Evolutionary conservation across 1,140 invertebrate species (phyloP), one percentile per base, ranked within the genome.

Genomic region (Matsumurasca onukii): DNA sequence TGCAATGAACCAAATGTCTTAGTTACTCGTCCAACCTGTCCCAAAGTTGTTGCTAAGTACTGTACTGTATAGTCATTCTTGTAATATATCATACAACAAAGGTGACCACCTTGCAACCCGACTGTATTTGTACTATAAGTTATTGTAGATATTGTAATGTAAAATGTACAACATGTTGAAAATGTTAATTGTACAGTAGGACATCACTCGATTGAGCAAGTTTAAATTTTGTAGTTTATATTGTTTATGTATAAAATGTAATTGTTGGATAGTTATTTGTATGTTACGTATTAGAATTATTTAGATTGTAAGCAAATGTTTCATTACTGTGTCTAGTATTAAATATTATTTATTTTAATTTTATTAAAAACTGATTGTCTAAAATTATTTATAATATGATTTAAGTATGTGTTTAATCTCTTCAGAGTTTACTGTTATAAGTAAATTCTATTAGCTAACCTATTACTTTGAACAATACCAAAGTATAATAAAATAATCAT

Each of bases 31-130:
- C 5, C 34, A 17, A 39, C 34, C 34, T 59, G 55, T 59, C 55
- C 55, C 55, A 59, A 59, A 59, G 55, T 59, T 59, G 55, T 59
- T 59, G 55, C 55, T 59, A n/a, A 59, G 25, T 59, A n/a, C n/a
- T n/a, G n/a, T n/a, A n/a, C n/a, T n/a, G n/a, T n/a, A 59, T 59
- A 59, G 55, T 59, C 55, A 59, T 59, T 59, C 55, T 59, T 59
- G 55, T 59, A 59, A 59, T 59, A 59, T 59, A 59, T 59, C 9
- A 22, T 15, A 59, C 30, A 59, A 24, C 24, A 12, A 13, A 27
- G 25, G 55, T 59, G 55, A 27, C 30, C n/a, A n/a, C 55, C 30
- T 27, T 59, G 24, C 55, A 59, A 27, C 55, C 55, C 25, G 15
- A 27, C 55, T 22, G 55, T 59, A 59, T 59, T 59, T 59, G 25